Evolutionary conservation across 2,113 vertebrate genomes (phyloP), one percentile per base, ranked within the genome.

Genomic region (Promerops cafer): DNA sequence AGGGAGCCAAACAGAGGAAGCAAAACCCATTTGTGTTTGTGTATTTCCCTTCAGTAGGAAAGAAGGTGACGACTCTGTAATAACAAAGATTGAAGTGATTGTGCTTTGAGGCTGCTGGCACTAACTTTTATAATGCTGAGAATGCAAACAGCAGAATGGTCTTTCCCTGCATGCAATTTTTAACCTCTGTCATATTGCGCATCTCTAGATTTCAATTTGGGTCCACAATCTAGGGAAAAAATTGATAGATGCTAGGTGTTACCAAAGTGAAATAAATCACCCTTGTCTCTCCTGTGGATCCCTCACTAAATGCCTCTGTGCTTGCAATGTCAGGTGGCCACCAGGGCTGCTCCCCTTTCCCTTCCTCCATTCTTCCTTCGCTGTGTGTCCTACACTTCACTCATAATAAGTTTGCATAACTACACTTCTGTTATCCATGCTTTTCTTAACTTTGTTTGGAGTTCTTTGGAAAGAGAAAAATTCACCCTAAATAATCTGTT

Each of bases 241-340:
- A 70, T 4, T 7, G 30, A 31, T 15, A 35, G 35, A 52, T 61
- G 50, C 24, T 61, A 37, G 8, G 18, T 30, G 40, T 52, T 50
- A 31, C 6, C 11, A 40, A 44, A 52, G 24, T 35, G 21, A 60
- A 68, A 86, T 42, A 68, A 91, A 64, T 45, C 30, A 33, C 13
- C n/a, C 7, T 42, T 54, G 13, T 68, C 61, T 75, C 40, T 52
- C n/a, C 42, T 53, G 7, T 0, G 0, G 17, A 59, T 45, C 14
- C 31, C 23, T 72, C 28, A 45, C 5, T 28, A 68, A 68, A 60
- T 50, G 9, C 2, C 8, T 75, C 27, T 31, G 30, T 60, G 40
- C 56, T 70, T 53, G 15, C 42, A 75, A n/a, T 31, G 23, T 31
- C 66, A 49, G 40, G 31, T 13, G 15, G 9, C 9, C 37, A 47